phyloP scores from a whole-genome alignment of 2,888 invertebrate species.

The Drosophila paucipuncta region DNA sequence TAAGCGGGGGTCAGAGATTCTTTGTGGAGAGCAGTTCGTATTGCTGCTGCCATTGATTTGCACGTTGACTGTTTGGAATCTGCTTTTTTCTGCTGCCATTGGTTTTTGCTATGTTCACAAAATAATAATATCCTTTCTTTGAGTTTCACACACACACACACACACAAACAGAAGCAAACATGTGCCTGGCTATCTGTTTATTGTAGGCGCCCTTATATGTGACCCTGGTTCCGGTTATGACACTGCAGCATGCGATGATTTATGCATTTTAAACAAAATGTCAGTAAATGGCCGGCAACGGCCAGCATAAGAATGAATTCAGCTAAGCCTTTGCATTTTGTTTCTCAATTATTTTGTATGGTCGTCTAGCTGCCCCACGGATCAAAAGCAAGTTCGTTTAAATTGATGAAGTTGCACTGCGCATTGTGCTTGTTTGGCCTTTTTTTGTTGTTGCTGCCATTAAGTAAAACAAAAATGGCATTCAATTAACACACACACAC shows the following conservation, averaged over 20 bases:
- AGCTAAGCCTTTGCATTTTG: constrained; percentile 31
- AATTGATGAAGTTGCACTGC: constrained; percentile 45
- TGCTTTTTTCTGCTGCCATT: constrained; percentile 28
- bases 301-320: constrained; percentile 23
- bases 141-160: constrained; percentile 48
- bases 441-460: constrained; percentile 22
- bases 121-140: constrained; percentile 76
- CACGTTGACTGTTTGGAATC: constrained; percentile 55
- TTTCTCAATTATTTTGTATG: constrained; percentile 6
- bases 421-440: constrained; percentile 16
- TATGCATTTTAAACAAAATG: constrained; percentile 74
- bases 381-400: constrained; percentile 52
- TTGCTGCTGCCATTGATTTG: constrained; percentile 61
- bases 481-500: constrained; percentile 64
- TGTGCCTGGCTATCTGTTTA: constrained; percentile 30
- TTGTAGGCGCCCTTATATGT: constrained; percentile 26
- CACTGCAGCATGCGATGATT: constrained; percentile 73
- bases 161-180: background rate
- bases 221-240: constrained; percentile 66
- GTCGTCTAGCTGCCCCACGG: constrained; percentile 1
- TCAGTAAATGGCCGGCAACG: constrained; percentile 58
- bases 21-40: constrained; percentile 29
- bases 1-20: background rate
- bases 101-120: constrained; percentile 69
- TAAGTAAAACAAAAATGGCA: constrained; percentile 57